phyloP scores from a whole-genome alignment of 1,140 invertebrate species.

The Drosophila carrolli region DNA sequence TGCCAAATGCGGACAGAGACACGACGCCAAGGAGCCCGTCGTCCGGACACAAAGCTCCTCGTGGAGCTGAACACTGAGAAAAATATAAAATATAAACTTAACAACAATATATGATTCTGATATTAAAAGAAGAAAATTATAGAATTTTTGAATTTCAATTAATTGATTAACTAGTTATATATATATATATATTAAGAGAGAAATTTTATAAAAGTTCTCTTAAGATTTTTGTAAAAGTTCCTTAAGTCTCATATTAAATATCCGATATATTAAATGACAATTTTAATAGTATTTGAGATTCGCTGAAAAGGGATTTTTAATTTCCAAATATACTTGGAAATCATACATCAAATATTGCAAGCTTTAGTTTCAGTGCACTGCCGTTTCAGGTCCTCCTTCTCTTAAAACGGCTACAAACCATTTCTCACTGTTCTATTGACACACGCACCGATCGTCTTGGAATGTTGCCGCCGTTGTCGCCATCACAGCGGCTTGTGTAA shows the following conservation, averaged over 20 bases:
- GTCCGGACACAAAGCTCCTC: slow-evolving; percentile 19
- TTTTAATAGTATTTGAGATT: not conserved
- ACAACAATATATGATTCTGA: too few relatives aligned
- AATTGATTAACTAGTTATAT: too few relatives aligned
- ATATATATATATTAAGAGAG: too few relatives aligned
- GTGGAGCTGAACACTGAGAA: not conserved
- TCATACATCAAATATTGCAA: too few relatives aligned
- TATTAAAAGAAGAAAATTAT: too few relatives aligned
- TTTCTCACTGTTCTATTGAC: slow-evolving; percentile 73
- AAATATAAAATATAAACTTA: not conserved
- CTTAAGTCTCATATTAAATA: too few relatives aligned
- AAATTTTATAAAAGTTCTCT: too few relatives aligned
- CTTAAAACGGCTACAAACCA: slow-evolving; percentile 46
- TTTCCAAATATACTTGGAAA: too few relatives aligned
- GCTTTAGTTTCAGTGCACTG: slow-evolving; percentile 4
- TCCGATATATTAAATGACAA: too few relatives aligned
- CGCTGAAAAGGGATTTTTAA: not conserved
- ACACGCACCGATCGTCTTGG: slow-evolving; percentile 72
- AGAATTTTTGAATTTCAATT: too few relatives aligned
- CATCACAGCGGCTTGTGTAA: slow-evolving; percentile 58
- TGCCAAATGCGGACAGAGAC: slow-evolving; percentile 74
- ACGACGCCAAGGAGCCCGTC: slow-evolving; percentile 68
- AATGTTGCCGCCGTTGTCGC: slow-evolving; percentile 65
- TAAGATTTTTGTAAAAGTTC: too few relatives aligned
- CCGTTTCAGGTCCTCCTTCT: slow-evolving; percentile 2